Percentiles rank a stretch among this genome's conserved stretches.
Conservation (phyloP, 1,140 invertebrate genomes). For the Hetaerina americana region DNA sequence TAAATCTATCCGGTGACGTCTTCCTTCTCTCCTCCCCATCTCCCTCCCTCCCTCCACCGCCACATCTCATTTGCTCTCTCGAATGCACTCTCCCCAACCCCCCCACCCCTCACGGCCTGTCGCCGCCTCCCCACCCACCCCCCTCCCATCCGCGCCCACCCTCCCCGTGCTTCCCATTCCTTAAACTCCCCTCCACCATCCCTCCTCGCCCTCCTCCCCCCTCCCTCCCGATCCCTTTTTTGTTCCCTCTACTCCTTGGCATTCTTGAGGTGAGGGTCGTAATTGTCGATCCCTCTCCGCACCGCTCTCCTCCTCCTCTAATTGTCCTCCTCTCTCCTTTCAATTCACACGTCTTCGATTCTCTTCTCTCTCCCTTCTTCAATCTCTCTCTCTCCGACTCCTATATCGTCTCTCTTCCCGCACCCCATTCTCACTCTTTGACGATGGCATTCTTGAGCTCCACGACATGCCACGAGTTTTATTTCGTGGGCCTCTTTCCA, state of each 20-base stretch:
- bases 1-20: not conserved
- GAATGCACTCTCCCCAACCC: not conserved
- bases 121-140: not conserved
- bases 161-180: not conserved
- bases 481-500: too few species aligned
- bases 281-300: not conserved
- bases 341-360: too few species aligned
- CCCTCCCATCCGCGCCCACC: not conserved
- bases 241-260: not conserved
- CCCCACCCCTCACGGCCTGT: not conserved
- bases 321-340: not conserved
- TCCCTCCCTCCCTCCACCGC: too few species aligned
- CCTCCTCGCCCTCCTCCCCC: not conserved
- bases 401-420: too few species aligned
- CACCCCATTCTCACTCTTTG: too few species aligned
- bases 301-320: not conserved
- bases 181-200: not conserved
- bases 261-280: not conserved
- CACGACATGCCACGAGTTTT: too few species aligned
- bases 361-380: not conserved
- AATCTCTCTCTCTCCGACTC: not conserved
- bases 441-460: too few species aligned
- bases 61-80: not conserved
- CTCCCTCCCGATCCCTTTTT: not conserved
- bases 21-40: too few species aligned